Percentiles rank a stretch among this genome's conserved stretches.
Conservation (phyloP, 1,140 invertebrate genomes). For the Drosophila biarmipes region DNA sequence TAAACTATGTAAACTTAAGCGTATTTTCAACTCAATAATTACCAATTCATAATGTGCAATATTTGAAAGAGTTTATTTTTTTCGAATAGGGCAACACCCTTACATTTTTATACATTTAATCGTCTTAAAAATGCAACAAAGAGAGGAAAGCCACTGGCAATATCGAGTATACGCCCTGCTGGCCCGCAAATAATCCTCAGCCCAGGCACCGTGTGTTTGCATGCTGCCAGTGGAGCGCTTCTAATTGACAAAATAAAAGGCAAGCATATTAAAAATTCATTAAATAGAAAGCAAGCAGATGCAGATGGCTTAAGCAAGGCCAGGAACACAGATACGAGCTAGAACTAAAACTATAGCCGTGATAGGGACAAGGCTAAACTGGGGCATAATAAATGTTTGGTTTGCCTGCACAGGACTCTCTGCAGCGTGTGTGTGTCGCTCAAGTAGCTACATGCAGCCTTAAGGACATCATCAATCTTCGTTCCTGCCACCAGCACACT, state of each 20-base stretch:
- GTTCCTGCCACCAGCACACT: constrained; percentile 58
- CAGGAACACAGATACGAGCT: constrained; percentile 16
- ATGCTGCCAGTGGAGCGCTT: constrained; percentile 29
- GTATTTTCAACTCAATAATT: not conserved
- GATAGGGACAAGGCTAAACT: constrained; percentile 40
- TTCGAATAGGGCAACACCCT: not conserved
- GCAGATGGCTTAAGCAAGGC: constrained; percentile 27
- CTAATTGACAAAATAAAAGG: constrained; percentile 60
- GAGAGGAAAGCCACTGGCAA: not conserved
- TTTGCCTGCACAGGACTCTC: constrained; percentile 25
- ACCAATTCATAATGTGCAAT: not conserved
- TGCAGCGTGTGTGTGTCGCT: constrained; percentile 28
- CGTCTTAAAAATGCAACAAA: constrained; percentile 38
- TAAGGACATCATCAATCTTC: constrained; percentile 69
- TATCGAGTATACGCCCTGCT: constrained; percentile 55
- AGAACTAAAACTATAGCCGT: constrained; percentile 26
- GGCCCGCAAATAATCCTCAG: constrained; percentile 46
- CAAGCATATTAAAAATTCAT: constrained; percentile 76
- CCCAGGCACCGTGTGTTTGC: constrained; percentile 35
- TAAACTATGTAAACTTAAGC: constrained; percentile 9
- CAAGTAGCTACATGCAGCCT: constrained; percentile 61
- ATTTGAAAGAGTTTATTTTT: not conserved
- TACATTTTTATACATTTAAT: constrained; percentile 40
- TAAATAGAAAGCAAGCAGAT: constrained; percentile 63
- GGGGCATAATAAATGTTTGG: constrained; percentile 61